Percentiles rank a stretch among this genome's conserved stretches.
phyloP scores from a whole-genome alignment of 2,888 invertebrate genomes.

The Drosophila lutescens region DNA sequence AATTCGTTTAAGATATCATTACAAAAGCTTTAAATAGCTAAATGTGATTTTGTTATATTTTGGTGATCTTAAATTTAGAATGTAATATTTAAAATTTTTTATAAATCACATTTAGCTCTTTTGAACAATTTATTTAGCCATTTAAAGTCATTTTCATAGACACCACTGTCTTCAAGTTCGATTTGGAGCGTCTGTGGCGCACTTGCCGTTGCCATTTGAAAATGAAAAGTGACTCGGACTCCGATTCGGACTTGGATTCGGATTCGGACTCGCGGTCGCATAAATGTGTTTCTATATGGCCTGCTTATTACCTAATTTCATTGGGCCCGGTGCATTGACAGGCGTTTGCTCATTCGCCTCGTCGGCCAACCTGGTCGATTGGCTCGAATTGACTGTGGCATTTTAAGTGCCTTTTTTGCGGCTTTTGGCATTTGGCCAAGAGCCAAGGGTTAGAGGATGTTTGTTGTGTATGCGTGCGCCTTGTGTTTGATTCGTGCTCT shows the following conservation, averaged over 20 bases:
- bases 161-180: slow-evolving; percentile 29
- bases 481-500: slow-evolving; percentile 28
- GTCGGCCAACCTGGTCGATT: slow-evolving; percentile 19
- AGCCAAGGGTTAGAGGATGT: slow-evolving; percentile 67
- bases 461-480: slow-evolving; percentile 33
- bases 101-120: background rate
- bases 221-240: slow-evolving; percentile 76
- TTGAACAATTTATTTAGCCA: background rate
- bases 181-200: slow-evolving; percentile 55
- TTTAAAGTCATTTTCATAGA: background rate
- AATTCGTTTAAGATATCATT: no score
- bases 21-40: no score
- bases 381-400: slow-evolving; percentile 59
- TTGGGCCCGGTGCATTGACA: slow-evolving; percentile 55
- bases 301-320: slow-evolving; percentile 78
- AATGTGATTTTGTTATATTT: no score
- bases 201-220: slow-evolving; percentile 78
- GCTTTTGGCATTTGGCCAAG: slow-evolving; percentile 59
- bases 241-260: slow-evolving; percentile 52
- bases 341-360: slow-evolving; percentile 38
- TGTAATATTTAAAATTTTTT: no score
- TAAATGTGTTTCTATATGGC: slow-evolving; percentile 68
- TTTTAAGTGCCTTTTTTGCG: slow-evolving; percentile 62
- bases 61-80: no score
- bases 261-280: slow-evolving; percentile 39